A percentile compares a stretch with the other conserved stretches of the same genome.
These are phyloP conservation scores for Poecilia gillii DNA, from an alignment of 2,797 vertebrate genomes.

Conservation along the genomic window DNA sequence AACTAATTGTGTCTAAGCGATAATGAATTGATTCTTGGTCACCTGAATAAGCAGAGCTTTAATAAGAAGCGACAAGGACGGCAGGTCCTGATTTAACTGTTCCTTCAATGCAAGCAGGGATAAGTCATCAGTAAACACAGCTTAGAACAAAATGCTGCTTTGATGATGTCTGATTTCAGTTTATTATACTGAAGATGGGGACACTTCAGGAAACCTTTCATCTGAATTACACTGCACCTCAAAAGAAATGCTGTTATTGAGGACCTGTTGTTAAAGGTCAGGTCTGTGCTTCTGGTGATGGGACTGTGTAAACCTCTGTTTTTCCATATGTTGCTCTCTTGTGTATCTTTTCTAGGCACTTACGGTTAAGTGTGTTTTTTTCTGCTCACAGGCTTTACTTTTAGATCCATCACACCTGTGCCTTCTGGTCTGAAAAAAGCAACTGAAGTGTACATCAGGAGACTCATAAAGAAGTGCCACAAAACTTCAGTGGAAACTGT, in stretches of 20 bases:
- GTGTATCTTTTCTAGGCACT: conserved; percentile 36
- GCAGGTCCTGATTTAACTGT: conserved; percentile 70
- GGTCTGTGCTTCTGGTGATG: background rate
- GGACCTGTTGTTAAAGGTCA: background rate
- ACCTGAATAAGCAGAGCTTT: conserved; percentile 88
- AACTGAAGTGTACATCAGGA: conserved; percentile 13
- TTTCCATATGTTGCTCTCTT: conserved; percentile 20
- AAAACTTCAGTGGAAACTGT: conserved; percentile 9
- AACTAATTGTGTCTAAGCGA: conserved; percentile 81
- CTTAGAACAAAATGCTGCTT: conserved; percentile 13
- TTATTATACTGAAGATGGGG: background rate
- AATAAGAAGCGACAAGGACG: conserved; percentile 88
- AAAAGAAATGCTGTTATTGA: background rate
- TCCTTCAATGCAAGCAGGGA: conserved; percentile 77
- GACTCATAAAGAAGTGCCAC: conserved; percentile 30
- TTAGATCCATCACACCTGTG: conserved; percentile 37
- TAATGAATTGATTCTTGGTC: conserved; percentile 87
- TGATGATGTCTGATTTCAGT: conserved; percentile 2
- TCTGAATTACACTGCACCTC: background rate
- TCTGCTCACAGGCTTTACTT: conserved; percentile 17
- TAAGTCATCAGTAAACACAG: conserved; percentile 31
- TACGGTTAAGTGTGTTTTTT: conserved; percentile 43
- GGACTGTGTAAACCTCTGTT: conserved; percentile 16
- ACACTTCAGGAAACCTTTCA: background rate
- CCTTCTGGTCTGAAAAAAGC: conserved; percentile 17